Evolutionary conservation across 2,888 invertebrate genomes (phyloP), one percentile per base, ranked within the genome.

Genomic region (Drosophila lacicola): DNA sequence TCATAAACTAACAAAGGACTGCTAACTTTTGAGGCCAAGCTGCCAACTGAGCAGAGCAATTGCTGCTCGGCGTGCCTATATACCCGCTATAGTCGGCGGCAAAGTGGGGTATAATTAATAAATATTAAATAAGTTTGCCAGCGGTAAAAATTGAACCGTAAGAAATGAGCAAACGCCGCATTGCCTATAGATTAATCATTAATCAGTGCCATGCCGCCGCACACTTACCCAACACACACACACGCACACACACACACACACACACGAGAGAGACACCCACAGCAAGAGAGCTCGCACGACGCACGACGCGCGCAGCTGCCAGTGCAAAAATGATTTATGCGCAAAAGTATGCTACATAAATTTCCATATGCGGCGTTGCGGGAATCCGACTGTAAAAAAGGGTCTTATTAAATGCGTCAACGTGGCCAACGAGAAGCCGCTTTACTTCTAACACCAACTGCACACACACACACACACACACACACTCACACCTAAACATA

Each of bases 161-260:
- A 73, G 69, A 78, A 77, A 63, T 60, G 73, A 72, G 54, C 56
- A 45, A 45, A 42, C 44, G 63, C 61, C 79, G 79, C 71, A 77
- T 64, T 74, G 77, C 77, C 77, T 64, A 74, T 74, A 55, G 75
- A 77, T 79, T 79, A 77, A 77, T 77, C 77, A 79, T 74, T 77
- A 77, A 78, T 79, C 74, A 78, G 65, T 66, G 76, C 58, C 56
- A 58, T 6, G 29, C 42, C 41, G 25, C 44, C 39, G 47, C 51
- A 60, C 58, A 55, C 63, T 61, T 44, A 33, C 41, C 44, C 25
- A 49, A 39, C 29, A 21, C 37, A n/a, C 44, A 57, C 44, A 58
- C 39, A 37, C 45, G 51, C 33, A 39, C 25, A 13, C 21, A 44
- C 33, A 55, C 5, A 36, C 14, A 9, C 36, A 63, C 42, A 53